Conservation (phyloP, 2,888 invertebrate species). For the Trypoxylon attenuatum region DNA sequence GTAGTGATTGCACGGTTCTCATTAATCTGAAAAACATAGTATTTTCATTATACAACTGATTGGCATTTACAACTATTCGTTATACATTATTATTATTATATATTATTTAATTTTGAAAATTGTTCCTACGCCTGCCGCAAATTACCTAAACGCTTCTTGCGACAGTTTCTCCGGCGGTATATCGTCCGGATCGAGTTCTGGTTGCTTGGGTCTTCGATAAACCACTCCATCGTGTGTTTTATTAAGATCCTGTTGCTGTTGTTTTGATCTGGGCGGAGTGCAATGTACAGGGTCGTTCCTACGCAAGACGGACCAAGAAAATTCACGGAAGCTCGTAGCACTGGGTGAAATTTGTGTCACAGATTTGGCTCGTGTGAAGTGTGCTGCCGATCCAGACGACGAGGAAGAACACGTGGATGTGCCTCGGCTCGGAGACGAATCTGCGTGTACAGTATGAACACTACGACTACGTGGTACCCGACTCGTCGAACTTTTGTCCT, state of each 20-base stretch:
- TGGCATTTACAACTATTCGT: no score
- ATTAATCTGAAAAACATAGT: conserved; percentile 75
- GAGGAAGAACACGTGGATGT: conserved; percentile 36
- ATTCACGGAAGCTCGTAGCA: conserved; percentile 75
- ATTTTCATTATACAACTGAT: no score
- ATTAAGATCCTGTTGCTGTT: conserved; percentile 52
- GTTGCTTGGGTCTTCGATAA: conserved; percentile 73
- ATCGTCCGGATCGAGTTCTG: conserved; percentile 74
- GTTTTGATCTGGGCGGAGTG: conserved; percentile 57
- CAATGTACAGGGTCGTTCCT: conserved; percentile 63
- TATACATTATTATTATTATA: no score
- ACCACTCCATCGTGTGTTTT: conserved; percentile 57
- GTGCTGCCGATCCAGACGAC: conserved; percentile 51
- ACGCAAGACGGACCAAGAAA: conserved; percentile 77
- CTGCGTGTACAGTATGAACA: conserved; percentile 74
- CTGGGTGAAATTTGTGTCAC: conserved; percentile 73
- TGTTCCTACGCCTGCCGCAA: no score
- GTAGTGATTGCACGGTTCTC: conserved; percentile 80
- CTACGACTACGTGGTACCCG: conserved; percentile 76
- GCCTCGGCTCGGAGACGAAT: conserved; percentile 54
- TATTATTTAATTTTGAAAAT: no score
- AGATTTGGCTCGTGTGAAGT: conserved; percentile 73
- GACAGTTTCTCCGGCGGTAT: conserved; percentile 80
- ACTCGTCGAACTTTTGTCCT: conserved; percentile 56
- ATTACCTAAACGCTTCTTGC: conserved; percentile 80